Evolutionary conservation across 2,888 invertebrate species (phyloP).

Genomic region (Psylliodes chrysocephalus): DNA sequence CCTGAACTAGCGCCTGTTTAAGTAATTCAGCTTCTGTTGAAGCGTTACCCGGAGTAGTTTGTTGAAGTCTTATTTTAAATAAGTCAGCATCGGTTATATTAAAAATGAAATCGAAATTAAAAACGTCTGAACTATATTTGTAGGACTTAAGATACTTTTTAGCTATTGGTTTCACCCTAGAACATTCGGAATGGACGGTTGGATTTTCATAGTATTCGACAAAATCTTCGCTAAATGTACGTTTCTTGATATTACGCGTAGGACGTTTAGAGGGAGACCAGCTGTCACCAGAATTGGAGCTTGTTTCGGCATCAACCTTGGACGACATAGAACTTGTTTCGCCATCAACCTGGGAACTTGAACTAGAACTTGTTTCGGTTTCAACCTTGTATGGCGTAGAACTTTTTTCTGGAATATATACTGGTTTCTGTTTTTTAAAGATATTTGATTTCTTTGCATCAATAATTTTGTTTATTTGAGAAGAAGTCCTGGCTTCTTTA

Average conservation of each 20-base stretch:
- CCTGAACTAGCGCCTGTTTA: conserved; percentile 21
- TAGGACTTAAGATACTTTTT: conserved; percentile 10
- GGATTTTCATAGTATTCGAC: conserved; percentile 9
- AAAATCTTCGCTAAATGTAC: conserved; percentile 23
- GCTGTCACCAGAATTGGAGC: conserved; percentile 11
- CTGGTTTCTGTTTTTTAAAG: too few relatives aligned
- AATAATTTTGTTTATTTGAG: too few relatives aligned
- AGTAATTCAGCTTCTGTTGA: conserved; percentile 33
- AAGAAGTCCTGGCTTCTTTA: too few relatives aligned
- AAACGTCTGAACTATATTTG: not conserved
- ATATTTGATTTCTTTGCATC: too few relatives aligned
- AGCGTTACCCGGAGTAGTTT: not conserved
- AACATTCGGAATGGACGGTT: conserved; percentile 19
- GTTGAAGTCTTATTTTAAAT: conserved; percentile 18
- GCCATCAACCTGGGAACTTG: too few relatives aligned
- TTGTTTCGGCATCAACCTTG: not conserved
- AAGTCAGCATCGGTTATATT: conserved; percentile 40
- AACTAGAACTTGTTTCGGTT: too few relatives aligned
- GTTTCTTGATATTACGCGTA: conserved; percentile 26
- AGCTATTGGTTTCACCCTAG: conserved; percentile 23
- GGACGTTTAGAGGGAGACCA: conserved; percentile 14
- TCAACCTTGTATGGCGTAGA: too few relatives aligned
- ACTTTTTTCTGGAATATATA: too few relatives aligned
- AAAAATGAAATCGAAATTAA: conserved; percentile 38
- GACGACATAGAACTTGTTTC: too few relatives aligned